Evolutionary conservation across 2,113 vertebrate genomes (phyloP).

Genomic region (Alosa alosa): DNA sequence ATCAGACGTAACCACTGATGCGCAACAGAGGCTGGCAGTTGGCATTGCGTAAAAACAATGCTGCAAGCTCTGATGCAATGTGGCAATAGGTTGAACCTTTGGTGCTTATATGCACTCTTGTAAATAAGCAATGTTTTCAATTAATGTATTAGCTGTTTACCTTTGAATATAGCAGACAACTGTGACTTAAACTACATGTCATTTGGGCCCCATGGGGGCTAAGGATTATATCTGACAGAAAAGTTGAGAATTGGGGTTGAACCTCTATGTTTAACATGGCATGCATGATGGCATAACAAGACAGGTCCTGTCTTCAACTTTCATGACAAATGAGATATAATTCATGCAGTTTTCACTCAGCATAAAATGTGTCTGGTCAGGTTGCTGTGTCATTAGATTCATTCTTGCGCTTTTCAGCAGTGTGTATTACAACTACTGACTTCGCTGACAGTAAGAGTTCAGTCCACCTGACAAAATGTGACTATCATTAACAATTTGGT

Average conservation of each 20-base stretch:
- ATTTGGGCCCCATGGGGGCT: not conserved
- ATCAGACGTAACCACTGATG: not conserved
- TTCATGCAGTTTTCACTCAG: slow-evolving; percentile 6
- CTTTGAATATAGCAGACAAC: no score
- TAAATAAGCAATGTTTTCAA: not conserved
- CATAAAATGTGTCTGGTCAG: not conserved
- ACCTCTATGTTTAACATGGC: not conserved
- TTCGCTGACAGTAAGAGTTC: not conserved
- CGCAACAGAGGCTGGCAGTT: not conserved
- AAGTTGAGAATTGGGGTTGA: not conserved
- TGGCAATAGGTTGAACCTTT: not conserved
- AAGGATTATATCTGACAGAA: not conserved
- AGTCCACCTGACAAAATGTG: not conserved
- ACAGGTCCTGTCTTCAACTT: not conserved
- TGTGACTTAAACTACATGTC: no score
- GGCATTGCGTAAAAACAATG: not conserved
- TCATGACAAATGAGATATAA: not conserved
- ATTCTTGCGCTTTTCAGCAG: not conserved
- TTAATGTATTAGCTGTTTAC: not conserved
- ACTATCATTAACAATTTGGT: no score
- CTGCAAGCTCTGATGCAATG: not conserved
- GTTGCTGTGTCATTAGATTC: not conserved
- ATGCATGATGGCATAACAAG: not conserved
- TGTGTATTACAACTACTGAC: not conserved
- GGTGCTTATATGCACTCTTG: not conserved